Evolutionary conservation across 2,797 vertebrate genomes (phyloP).

Genomic region (Brachyalestes nurse): DNA sequence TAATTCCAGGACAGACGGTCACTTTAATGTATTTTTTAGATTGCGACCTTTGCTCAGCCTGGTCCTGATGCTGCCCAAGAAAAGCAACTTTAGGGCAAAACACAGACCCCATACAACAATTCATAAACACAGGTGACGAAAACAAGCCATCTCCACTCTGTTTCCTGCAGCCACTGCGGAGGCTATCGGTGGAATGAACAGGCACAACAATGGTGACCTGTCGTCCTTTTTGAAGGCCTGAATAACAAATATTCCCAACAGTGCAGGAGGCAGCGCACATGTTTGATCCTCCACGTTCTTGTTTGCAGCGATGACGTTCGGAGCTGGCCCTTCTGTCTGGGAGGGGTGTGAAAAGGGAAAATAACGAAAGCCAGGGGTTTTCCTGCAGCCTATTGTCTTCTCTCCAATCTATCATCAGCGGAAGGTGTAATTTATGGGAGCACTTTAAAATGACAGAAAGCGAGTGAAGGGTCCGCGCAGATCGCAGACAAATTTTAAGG

Average conservation of each 20-base stretch:
- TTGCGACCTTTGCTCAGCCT: slow-evolving; percentile 5
- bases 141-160: slow-evolving; percentile 41
- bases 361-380: slow-evolving; percentile 67
- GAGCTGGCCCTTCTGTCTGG: slow-evolving; percentile 55
- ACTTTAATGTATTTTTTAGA: not conserved
- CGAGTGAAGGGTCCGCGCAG: slow-evolving; percentile 49
- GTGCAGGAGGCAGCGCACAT: slow-evolving; percentile 50
- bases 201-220: slow-evolving; percentile 78
- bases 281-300: slow-evolving; percentile 61
- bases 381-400: slow-evolving; percentile 79
- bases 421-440: slow-evolving; percentile 74
- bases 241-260: slow-evolving; percentile 75
- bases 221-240: slow-evolving; percentile 71
- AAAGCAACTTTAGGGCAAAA: slow-evolving; percentile 29
- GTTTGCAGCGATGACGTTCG: slow-evolving; percentile 71
- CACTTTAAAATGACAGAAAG: slow-evolving; percentile 61
- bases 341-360: slow-evolving; percentile 73
- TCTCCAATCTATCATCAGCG: slow-evolving; percentile 70
- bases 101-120: slow-evolving; percentile 26
- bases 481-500: slow-evolving; percentile 55
- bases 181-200: slow-evolving; percentile 66
- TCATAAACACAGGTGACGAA: slow-evolving; percentile 48
- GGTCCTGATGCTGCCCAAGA: slow-evolving; percentile 21
- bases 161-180: slow-evolving; percentile 45
- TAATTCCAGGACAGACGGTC: too few species aligned